Conservation (phyloP, 1,140 invertebrate genomes). For the Nixonia krombeini region DNA sequence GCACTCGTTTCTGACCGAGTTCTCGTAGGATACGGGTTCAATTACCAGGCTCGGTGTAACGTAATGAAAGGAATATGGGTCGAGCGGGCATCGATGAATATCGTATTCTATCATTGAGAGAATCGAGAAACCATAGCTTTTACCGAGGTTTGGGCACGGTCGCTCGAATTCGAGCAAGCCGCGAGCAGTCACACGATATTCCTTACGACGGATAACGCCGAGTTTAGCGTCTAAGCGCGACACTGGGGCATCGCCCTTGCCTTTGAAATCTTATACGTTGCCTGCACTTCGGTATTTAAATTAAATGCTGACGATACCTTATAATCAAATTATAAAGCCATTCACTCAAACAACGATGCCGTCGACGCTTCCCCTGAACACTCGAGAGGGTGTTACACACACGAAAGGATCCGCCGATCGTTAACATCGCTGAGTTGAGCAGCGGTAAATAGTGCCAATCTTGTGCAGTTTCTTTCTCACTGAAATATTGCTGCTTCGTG, state of each 20-base stretch:
- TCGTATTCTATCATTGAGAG: too few relatives aligned
- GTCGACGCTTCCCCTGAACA: conserved; percentile 15
- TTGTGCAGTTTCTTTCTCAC: conserved; percentile 37
- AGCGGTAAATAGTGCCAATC: conserved; percentile 25
- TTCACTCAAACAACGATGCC: conserved; percentile 31
- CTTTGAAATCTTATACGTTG: conserved; percentile 57
- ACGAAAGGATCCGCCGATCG: conserved; percentile 32
- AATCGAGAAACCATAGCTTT: too few relatives aligned
- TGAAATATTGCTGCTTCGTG: conserved; percentile 11
- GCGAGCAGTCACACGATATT: conserved; percentile 8
- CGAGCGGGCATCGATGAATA: too few relatives aligned
- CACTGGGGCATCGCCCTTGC: conserved; percentile 17
- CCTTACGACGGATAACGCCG: conserved; percentile 6
- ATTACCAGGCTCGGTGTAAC: too few relatives aligned
- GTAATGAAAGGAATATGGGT: too few relatives aligned
- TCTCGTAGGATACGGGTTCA: too few relatives aligned
- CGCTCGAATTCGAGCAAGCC: conserved; percentile 6
- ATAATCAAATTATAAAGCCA: conserved; percentile 54
- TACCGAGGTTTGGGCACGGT: background rate
- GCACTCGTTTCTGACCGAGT: too few relatives aligned
- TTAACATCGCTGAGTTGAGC: conserved; percentile 29
- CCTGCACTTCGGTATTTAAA: conserved; percentile 53
- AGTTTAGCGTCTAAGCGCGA: conserved; percentile 12
- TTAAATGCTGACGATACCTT: conserved; percentile 57
- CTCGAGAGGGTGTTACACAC: conserved; percentile 35